These are phyloP conservation scores for Eulacestoma nigropectus DNA, from an alignment of 2,113 vertebrate genomes.

Conservation along the genomic window DNA sequence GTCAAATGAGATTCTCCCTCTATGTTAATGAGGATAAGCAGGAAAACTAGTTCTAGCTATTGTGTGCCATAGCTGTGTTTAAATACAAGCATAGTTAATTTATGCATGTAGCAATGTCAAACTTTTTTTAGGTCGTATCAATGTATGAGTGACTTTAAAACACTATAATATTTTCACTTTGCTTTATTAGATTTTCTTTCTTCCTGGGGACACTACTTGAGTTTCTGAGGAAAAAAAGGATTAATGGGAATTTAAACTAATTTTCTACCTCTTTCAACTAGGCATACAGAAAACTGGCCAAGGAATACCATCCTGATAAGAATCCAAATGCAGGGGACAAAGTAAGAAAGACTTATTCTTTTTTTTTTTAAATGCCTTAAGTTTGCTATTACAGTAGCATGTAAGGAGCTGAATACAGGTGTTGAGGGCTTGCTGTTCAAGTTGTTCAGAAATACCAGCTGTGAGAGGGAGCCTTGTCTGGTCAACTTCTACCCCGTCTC, in stretches of 20 bases:
- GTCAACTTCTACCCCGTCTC: background rate
- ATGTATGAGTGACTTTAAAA: background rate
- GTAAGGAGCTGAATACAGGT: background rate
- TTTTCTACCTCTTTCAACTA: conserved; percentile 59
- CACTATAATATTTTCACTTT: background rate
- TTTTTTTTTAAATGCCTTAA: background rate
- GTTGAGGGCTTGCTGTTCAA: background rate
- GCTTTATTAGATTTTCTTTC: background rate
- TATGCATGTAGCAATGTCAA: background rate
- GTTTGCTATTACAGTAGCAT: background rate
- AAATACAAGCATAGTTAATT: background rate
- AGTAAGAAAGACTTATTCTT: conserved; percentile 70
- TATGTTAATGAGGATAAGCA: background rate
- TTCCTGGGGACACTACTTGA: background rate
- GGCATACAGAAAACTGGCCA: conserved; percentile 96
- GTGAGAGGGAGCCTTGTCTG: background rate
- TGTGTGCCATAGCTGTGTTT: background rate
- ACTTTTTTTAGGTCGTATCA: background rate
- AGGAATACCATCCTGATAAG: conserved; percentile 98
- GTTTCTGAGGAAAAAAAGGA: background rate
- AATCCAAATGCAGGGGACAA: conserved; percentile 98
- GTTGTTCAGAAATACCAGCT: background rate
- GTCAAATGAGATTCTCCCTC: background rate
- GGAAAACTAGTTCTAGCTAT: background rate
- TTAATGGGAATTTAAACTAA: background rate